Base-by-base conservation (phyloP, 2,888 invertebrate species). In the Euproctis similis region DNA sequence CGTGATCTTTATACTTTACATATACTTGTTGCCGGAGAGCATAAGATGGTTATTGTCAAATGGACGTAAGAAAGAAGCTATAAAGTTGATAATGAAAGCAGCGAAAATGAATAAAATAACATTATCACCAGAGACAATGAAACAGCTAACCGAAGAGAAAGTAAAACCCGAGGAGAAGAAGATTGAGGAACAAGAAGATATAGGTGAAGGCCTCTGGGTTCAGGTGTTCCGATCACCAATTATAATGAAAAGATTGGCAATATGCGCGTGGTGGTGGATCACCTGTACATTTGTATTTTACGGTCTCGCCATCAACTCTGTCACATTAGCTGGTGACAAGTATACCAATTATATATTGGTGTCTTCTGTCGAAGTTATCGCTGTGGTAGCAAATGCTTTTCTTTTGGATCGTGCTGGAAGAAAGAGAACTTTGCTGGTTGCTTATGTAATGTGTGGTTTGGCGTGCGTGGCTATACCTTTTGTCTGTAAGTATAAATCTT, bases 241-340 rank as follows among this genome's bases (percentile, higher is more conserved):
- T 10, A 78, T 82, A 21, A 72, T 78, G 74, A 68, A 41, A 5
- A 63, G 82, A 2, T 44, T 82, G 17, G 75, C 71, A 1, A 77
- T 80, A 9, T 81, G 81, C 29, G 81, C 81, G 2, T 82, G 78
- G 68, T 92, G 92, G 77, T 93, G 93, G 93, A 88, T 92, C 21
- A 90, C 92, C 0, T 92, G 91, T 48, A 90, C 92, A 0, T 89
- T 94, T 44, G 90, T 94, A 21, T 94, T 92, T 68, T 94, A 92
- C 57, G 94, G 94, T 0, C 72, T 94, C 30, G 92, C 92, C 3
- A 82, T 94, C 43, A 93, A 92, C 73, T 90, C 93, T 0, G 92
- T 92, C 8, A 86, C 90, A 0, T 70, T 94, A 35, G 88, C 89
- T 12, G 93, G 93, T 0, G 89, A 93, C 62, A 90, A 90, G 60